These are phyloP conservation scores for Brotula barbata DNA, from an alignment of 2,797 vertebrate species.

Conservation along the genomic window DNA sequence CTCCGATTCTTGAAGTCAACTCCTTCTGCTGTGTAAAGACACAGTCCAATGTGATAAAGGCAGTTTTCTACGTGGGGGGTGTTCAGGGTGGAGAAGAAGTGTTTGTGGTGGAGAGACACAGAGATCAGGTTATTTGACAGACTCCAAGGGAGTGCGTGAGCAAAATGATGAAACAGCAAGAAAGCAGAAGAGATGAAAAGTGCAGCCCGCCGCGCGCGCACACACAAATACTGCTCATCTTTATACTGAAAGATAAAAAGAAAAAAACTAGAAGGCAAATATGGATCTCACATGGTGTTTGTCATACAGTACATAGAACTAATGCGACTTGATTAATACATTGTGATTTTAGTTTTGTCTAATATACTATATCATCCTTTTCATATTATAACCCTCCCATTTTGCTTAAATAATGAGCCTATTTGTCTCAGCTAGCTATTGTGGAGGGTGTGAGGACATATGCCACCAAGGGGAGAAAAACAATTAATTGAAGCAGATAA, in stretches of 20 bases:
- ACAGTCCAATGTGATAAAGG: slow-evolving; percentile 45
- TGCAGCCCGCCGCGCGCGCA: slow-evolving; percentile 4
- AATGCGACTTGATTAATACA: slow-evolving; percentile 3
- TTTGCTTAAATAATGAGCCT: no score
- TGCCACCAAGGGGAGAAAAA: no score
- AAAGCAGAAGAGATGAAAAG: slow-evolving; percentile 1
- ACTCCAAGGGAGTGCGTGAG: slow-evolving; percentile 16
- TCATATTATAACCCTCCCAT: not conserved
- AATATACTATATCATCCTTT: slow-evolving; percentile 5
- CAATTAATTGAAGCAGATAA: no score
- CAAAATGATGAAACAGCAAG: slow-evolving; percentile 37
- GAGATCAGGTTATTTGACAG: slow-evolving; percentile 15
- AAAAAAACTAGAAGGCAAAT: no score
- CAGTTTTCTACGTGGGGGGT: slow-evolving; percentile 29
- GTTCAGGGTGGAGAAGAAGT: slow-evolving; percentile 13
- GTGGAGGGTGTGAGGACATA: no score
- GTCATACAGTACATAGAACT: not conserved
- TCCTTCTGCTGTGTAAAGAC: slow-evolving; percentile 33
- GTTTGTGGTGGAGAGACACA: not conserved
- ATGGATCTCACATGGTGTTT: no score
- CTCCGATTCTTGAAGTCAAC: no score
- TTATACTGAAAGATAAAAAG: no score
- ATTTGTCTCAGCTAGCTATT: no score
- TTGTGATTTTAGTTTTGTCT: slow-evolving; percentile 16
- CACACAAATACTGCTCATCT: no score